Evolutionary conservation across 2,888 invertebrate species (phyloP).

Genomic region (Mellilla xanthometata): DNA sequence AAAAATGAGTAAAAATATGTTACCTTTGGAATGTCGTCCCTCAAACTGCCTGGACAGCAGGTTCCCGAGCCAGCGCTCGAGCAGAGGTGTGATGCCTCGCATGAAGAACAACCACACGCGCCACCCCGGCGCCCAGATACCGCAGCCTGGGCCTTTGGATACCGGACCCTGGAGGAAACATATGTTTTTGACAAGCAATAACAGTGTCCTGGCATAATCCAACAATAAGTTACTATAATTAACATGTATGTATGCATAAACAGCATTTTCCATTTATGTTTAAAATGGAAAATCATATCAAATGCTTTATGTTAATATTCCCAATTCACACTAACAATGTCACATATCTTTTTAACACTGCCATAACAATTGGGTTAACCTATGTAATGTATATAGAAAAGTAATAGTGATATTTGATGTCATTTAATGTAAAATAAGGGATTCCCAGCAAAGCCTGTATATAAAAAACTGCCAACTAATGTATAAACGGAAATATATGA

Average conservation of each 20-base stretch:
- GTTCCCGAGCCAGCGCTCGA: constrained; percentile 99
- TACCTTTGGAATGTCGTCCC: constrained; percentile 98
- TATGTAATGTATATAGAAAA: too few species aligned
- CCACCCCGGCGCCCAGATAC: constrained; percentile 99
- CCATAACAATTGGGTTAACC: constrained; percentile 4
- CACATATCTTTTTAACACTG: constrained; percentile 13
- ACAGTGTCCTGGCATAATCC: too few species aligned
- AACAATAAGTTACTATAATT: too few species aligned
- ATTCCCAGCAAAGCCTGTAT: too few species aligned
- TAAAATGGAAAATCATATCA: constrained; percentile 30
- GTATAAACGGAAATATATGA: too few species aligned
- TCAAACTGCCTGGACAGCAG: constrained; percentile 99
- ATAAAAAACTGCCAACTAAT: too few species aligned
- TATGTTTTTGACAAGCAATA: too few species aligned
- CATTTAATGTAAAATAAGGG: too few species aligned
- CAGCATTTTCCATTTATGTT: constrained; percentile 30
- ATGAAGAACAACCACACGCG: constrained; percentile 99
- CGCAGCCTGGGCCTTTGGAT: constrained; percentile 99
- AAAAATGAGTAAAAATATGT: constrained; percentile 1
- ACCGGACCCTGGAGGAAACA: constrained; percentile 90
- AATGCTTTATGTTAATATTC: constrained; percentile 23
- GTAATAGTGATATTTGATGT: too few species aligned
- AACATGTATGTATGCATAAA: constrained; percentile 27
- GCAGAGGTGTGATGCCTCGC: constrained; percentile 98
- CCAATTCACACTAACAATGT: constrained; percentile 14